These are phyloP conservation scores for Euzophera pinguis DNA, from an alignment of 2,888 invertebrate genomes.

Conservation along the genomic window DNA sequence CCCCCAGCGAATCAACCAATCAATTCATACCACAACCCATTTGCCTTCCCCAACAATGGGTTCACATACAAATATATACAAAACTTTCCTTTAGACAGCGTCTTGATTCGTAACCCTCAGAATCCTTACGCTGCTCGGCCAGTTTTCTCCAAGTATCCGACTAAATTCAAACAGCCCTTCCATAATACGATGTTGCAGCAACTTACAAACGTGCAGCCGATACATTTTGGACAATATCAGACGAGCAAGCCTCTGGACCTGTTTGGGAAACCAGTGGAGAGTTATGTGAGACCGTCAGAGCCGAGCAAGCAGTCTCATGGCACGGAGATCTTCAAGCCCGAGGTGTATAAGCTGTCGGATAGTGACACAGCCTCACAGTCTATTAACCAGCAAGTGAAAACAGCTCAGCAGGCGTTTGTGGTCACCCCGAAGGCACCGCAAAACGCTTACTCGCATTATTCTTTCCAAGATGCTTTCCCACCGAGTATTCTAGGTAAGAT, in stretches of 20 bases:
- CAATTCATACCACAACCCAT: constrained; percentile 69
- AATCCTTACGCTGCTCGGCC: constrained; percentile 60
- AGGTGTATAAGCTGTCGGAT: constrained; percentile 64
- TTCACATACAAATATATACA: constrained; percentile 61
- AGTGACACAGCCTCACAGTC: constrained; percentile 60
- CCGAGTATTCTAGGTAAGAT: constrained; percentile 64
- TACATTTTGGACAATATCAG: constrained; percentile 62
- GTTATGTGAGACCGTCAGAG: constrained; percentile 50
- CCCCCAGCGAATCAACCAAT: constrained; percentile 63
- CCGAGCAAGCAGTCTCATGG: constrained; percentile 36
- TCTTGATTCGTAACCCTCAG: constrained; percentile 62
- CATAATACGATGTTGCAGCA: constrained; percentile 62
- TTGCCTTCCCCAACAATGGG: constrained; percentile 53
- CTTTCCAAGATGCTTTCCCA: constrained; percentile 60
- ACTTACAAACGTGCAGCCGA: constrained; percentile 57
- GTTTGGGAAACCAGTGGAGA: constrained; percentile 57
- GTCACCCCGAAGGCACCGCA: constrained; percentile 34
- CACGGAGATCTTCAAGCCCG: constrained; percentile 62
- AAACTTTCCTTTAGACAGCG: constrained; percentile 59
- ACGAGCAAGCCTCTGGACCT: constrained; percentile 54
- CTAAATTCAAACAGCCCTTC: constrained; percentile 54
- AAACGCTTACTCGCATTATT: constrained; percentile 49
- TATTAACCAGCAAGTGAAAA: constrained; percentile 61
- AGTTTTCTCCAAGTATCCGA: constrained; percentile 53
- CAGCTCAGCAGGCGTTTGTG: constrained; percentile 52